phyloP scores from a whole-genome alignment of 2,888 invertebrate genomes.

The Helicoverpa assulta region DNA sequence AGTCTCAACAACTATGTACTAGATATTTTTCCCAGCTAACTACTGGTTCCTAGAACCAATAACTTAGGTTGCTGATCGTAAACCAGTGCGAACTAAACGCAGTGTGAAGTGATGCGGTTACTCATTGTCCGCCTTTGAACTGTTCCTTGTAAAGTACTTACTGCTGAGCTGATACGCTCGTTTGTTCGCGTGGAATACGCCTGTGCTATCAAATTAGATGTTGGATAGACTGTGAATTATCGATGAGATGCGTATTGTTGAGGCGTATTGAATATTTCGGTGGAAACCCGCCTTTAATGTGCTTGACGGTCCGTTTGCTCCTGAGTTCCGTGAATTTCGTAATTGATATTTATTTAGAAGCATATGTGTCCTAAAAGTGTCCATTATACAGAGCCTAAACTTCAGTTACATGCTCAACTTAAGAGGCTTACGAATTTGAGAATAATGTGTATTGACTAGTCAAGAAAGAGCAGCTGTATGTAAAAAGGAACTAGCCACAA shows the following conservation, averaged over 20 bases:
- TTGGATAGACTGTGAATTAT: background rate
- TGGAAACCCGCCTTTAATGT: no score
- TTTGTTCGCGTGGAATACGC: background rate
- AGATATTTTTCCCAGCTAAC: conserved; percentile 13
- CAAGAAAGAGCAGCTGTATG: no score
- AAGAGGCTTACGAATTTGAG: no score
- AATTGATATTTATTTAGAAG: no score
- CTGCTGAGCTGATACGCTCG: background rate
- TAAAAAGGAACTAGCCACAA: no score
- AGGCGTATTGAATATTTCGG: no score
- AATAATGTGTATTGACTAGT: no score
- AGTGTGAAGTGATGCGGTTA: conserved; percentile 22
- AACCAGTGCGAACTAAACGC: conserved; percentile 12
- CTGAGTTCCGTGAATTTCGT: no score
- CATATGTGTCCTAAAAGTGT: no score
- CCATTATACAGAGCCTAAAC: no score
- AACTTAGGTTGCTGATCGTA: conserved; percentile 25
- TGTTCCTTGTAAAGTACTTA: conserved; percentile 1
- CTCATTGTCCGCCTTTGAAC: conserved; percentile 36
- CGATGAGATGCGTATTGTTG: background rate
- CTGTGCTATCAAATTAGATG: background rate
- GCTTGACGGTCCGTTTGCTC: no score
- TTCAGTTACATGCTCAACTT: no score
- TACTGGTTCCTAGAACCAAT: conserved; percentile 29
- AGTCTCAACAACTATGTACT: background rate